Evolutionary conservation across 2,888 invertebrate genomes (phyloP).

Genomic region (Lepidocyrtinus sp.): DNA sequence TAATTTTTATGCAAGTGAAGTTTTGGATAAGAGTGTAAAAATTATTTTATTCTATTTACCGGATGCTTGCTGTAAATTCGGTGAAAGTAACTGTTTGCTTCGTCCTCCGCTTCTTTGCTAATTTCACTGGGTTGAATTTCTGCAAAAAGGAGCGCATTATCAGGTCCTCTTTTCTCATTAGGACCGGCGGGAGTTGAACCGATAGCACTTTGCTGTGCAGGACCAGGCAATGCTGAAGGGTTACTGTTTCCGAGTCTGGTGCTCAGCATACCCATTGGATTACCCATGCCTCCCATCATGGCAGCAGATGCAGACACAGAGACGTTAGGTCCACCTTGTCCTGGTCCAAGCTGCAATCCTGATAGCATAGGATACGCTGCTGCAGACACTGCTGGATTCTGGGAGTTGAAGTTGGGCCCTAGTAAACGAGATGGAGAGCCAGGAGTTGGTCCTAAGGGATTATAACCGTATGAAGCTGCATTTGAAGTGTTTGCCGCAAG

Average conservation of each 20-base stretch:
- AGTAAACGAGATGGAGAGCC: constrained; percentile 88
- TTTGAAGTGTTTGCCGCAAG: constrained; percentile 74
- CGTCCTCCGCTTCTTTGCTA: constrained; percentile 97
- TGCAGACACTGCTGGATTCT: constrained; percentile 58
- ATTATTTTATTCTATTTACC: constrained; percentile 63
- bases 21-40: too few relatives aligned
- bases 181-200: constrained; percentile 30
- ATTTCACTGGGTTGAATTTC: constrained; percentile 67
- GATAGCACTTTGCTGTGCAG: constrained; percentile 35
- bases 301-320: constrained; percentile 56
- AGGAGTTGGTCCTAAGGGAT: constrained; percentile 76
- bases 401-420: constrained; percentile 73
- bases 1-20: too few relatives aligned
- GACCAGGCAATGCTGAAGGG: constrained; percentile 37
- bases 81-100: constrained; percentile 99
- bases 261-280: constrained; percentile 64
- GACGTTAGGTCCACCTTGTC: constrained; percentile 52
- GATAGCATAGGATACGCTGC: constrained; percentile 61
- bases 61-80: constrained; percentile 98
- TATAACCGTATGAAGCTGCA: constrained; percentile 64
- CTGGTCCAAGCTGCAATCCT: constrained; percentile 59
- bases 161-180: constrained; percentile 58
- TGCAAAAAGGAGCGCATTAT: constrained; percentile 60
- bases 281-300: constrained; percentile 57
- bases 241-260: constrained; percentile 46